Percentiles rank a stretch among this genome's conserved stretches.
phyloP scores from a whole-genome alignment of 2,113 vertebrate species.

The Narcine bancroftii region DNA sequence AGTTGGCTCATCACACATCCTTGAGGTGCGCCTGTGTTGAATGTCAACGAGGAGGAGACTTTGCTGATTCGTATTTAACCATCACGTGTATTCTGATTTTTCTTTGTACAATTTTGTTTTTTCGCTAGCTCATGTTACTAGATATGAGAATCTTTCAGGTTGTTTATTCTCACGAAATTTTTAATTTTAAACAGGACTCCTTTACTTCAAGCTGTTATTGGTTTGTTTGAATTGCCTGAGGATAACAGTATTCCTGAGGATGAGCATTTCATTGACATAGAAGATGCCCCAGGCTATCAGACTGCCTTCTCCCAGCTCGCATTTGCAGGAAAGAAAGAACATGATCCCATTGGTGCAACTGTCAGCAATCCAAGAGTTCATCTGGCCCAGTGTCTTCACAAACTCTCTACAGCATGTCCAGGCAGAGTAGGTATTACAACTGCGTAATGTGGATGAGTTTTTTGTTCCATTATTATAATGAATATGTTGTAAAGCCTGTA shows the following conservation, averaged over 20 bases:
- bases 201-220: slow-evolving; percentile 87
- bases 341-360: slow-evolving; percentile 85
- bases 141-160: neutral
- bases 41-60: too few species aligned
- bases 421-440: slow-evolving; percentile 69
- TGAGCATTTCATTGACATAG: slow-evolving; percentile 96
- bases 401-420: slow-evolving; percentile 86
- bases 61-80: neutral
- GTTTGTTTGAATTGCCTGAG: slow-evolving; percentile 91
- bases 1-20: too few species aligned
- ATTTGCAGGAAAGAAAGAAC: slow-evolving; percentile 91
- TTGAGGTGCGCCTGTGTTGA: too few species aligned
- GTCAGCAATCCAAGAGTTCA: slow-evolving; percentile 89
- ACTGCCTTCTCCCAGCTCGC: slow-evolving; percentile 93
- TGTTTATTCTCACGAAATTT: slow-evolving; percentile 34
- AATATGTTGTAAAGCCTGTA: too few species aligned
- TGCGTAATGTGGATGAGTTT: too few species aligned
- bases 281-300: slow-evolving; percentile 93
- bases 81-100: neutral
- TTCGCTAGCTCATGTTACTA: neutral
- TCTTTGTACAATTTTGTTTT: neutral
- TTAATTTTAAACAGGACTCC: slow-evolving; percentile 63
- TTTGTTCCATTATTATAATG: too few species aligned
- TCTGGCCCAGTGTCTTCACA: slow-evolving; percentile 90
- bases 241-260: slow-evolving; percentile 94